phyloP scores from a whole-genome alignment of 2,113 vertebrate species.

The Naja naja region DNA sequence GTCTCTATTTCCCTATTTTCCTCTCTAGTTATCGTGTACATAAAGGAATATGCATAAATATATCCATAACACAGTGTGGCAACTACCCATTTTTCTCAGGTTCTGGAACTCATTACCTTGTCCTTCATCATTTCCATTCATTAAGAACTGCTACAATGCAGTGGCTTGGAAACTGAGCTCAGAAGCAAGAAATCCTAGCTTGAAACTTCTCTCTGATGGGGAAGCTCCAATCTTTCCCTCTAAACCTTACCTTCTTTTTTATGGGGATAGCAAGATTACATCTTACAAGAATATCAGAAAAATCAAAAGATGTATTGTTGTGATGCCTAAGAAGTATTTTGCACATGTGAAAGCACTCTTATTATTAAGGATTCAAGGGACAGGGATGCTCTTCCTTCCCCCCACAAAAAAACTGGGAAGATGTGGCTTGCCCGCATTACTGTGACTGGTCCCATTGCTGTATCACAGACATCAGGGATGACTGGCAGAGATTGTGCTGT shows the following conservation, averaged over 20 bases:
- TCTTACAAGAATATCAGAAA: neutral
- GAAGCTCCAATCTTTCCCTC: neutral
- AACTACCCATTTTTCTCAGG: neutral
- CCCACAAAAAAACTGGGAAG: slow-evolving; percentile 50
- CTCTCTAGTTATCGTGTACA: neutral
- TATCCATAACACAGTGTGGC: neutral
- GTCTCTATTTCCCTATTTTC: no score
- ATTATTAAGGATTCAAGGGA: neutral
- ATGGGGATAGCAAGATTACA: neutral
- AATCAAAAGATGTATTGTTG: neutral
- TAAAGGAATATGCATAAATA: neutral
- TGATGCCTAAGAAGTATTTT: neutral
- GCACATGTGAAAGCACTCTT: neutral
- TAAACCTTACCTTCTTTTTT: neutral
- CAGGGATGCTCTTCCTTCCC: slow-evolving; percentile 26
- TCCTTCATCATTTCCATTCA: neutral
- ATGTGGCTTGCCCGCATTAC: neutral
- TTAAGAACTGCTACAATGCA: neutral
- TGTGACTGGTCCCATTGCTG: slow-evolving; percentile 32
- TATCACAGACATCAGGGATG: slow-evolving; percentile 38
- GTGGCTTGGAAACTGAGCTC: neutral
- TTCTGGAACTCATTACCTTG: neutral
- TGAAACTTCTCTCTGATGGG: neutral
- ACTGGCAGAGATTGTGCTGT: neutral
- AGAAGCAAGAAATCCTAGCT: neutral